These are phyloP conservation scores for Spinibarbus caldwelli DNA, from an alignment of 2,797 vertebrate genomes.

Conservation along the genomic window DNA sequence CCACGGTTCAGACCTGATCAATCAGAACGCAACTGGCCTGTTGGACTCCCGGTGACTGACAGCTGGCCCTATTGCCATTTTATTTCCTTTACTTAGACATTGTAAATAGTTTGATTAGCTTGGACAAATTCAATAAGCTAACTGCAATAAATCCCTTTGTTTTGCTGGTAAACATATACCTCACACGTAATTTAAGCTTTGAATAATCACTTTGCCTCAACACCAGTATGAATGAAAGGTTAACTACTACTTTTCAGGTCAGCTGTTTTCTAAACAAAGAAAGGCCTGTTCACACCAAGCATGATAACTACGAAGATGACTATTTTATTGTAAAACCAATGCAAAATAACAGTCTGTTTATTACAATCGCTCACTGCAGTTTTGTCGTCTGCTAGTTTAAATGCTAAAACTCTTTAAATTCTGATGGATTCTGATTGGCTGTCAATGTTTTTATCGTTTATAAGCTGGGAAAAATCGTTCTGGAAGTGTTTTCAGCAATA, in stretches of 20 bases:
- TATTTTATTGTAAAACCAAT: background rate
- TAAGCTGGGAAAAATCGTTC: background rate
- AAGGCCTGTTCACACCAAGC: background rate
- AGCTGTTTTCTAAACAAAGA: background rate
- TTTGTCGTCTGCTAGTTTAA: background rate
- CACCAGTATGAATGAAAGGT: background rate
- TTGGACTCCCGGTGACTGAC: slow-evolving; percentile 56
- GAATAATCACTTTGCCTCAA: background rate
- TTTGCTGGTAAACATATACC: slow-evolving; percentile 14
- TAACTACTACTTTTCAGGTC: background rate
- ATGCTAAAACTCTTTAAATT: background rate
- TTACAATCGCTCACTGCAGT: background rate
- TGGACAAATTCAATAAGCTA: slow-evolving; percentile 16
- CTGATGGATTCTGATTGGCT: background rate
- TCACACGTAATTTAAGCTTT: slow-evolving; percentile 16
- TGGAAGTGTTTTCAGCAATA: background rate
- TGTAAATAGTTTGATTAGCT: slow-evolving; percentile 21
- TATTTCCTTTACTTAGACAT: slow-evolving; percentile 24
- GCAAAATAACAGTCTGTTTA: background rate
- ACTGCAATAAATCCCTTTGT: slow-evolving; percentile 6
- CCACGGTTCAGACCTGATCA: slow-evolving; percentile 80
- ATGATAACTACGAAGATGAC: background rate
- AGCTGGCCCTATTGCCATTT: slow-evolving; percentile 40
- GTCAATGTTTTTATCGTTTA: background rate
- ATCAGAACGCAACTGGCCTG: slow-evolving; percentile 68